A percentile compares a stretch with the other conserved stretches of the same genome.
These are phyloP conservation scores for Xestia rhomboidea DNA, from an alignment of 2,888 invertebrate species.

Conservation along the genomic window DNA sequence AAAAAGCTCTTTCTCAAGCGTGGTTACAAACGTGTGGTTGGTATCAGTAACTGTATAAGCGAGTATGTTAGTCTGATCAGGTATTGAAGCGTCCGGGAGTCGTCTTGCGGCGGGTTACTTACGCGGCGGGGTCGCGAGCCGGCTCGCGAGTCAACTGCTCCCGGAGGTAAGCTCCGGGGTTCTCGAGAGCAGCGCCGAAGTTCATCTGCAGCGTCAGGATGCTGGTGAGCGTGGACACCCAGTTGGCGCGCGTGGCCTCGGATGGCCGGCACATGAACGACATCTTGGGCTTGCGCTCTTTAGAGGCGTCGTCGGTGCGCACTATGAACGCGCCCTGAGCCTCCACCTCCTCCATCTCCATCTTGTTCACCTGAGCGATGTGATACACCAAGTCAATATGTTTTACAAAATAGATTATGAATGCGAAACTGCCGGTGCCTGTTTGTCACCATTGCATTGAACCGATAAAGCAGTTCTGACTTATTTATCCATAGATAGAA, in stretches of 20 bases:
- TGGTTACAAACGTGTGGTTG: slow-evolving; percentile 24
- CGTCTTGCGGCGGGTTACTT: slow-evolving; percentile 73
- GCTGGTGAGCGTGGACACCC: slow-evolving; percentile 95
- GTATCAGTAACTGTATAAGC: slow-evolving; percentile 19
- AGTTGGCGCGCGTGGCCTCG: slow-evolving; percentile 94
- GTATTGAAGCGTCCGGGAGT: slow-evolving; percentile 27
- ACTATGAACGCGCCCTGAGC: slow-evolving; percentile 80
- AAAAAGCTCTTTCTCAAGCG: neutral
- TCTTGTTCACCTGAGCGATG: slow-evolving; percentile 96
- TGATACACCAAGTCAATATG: slow-evolving; percentile 25
- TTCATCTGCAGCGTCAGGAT: slow-evolving; percentile 98
- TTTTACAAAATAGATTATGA: neutral
- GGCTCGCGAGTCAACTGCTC: slow-evolving; percentile 81
- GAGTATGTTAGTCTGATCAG: slow-evolving; percentile 31
- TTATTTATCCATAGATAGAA: neutral
- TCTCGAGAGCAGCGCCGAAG: slow-evolving; percentile 98
- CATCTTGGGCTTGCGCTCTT: slow-evolving; percentile 91
- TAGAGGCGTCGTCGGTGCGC: slow-evolving; percentile 94
- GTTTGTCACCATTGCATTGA: neutral
- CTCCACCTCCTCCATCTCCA: slow-evolving; percentile 93
- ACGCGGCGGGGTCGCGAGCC: slow-evolving; percentile 80
- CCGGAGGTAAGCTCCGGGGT: slow-evolving; percentile 93
- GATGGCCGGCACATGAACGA: slow-evolving; percentile 95
- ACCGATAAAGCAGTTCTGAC: neutral
- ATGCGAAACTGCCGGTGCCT: neutral